Conservation (phyloP, 2,888 invertebrate species). For the Mesoligia furuncula region DNA sequence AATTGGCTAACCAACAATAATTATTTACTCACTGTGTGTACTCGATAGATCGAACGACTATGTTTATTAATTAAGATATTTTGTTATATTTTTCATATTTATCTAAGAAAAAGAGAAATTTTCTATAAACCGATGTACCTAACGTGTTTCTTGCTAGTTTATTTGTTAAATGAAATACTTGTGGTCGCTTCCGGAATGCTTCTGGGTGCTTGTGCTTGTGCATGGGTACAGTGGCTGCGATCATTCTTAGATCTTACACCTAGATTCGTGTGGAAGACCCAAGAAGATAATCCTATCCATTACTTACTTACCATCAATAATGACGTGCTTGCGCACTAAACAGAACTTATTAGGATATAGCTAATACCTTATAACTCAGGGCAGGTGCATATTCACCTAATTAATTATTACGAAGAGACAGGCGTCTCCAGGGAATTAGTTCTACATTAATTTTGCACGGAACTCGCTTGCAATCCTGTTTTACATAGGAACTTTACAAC, state of each 20-base stretch:
- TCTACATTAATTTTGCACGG: constrained; percentile 48
- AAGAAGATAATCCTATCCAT: neutral
- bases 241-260: no score
- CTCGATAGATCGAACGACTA: no score
- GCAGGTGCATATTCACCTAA: constrained; percentile 46
- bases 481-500: constrained; percentile 36
- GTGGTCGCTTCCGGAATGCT: neutral
- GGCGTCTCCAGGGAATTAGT: constrained; percentile 37
- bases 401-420: constrained; percentile 56
- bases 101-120: no score
- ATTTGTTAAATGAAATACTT: neutral
- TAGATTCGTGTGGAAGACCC: neutral
- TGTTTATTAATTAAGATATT: no score
- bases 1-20: no score
- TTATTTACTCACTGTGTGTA: no score
- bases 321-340: constrained; percentile 17
- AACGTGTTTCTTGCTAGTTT: neutral
- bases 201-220: neutral
- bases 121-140: no score
- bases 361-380: constrained; percentile 20
- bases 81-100: no score
- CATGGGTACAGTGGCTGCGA: no score
- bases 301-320: constrained; percentile 9
- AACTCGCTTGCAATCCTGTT: constrained; percentile 34
- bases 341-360: constrained; percentile 19